Evolutionary conservation across 2,113 vertebrate species (phyloP), one percentile per base, ranked within the genome.

Genomic region (Prunella fulvescens): DNA sequence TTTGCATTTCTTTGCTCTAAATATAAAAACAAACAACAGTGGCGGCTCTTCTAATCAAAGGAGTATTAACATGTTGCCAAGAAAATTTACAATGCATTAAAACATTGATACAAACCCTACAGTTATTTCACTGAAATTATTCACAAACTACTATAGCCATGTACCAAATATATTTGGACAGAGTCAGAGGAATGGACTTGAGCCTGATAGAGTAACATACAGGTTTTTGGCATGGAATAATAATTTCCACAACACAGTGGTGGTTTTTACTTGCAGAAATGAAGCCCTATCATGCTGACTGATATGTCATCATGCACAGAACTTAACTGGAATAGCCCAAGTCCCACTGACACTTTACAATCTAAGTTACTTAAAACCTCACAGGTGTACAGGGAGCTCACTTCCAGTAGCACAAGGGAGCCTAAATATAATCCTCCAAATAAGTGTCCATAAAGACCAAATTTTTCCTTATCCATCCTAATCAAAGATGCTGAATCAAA

Each of bases 1-100:
- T 91, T 91, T 95, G 89, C 56, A 65, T 93, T 91, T 90, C 58
- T 92, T 89, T 90, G 45, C 70, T 90, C 58, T 87, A 88, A 91
- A 90, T 85, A 58, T 24, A 54, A 92, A 79, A 82, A 54, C 76
- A 94, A 94, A 86, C 44, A 95, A 64, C 3, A 9, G 66, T 23
- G 62, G n/a, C 42, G 45, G 31, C 74, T 94, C 62, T 39, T 88
- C 62, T 92, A 82, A 87, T 94, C 87, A 93, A 91, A 91, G 66
- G 22, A 85, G 17, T 51, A 91, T 82, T 82, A 84, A 50, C 33
- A 19, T 4, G 16, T 50, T 95, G 79, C 58, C 70, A 90, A 72
- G 82, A 87, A 79, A 79, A 51, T 28, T 58, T 69, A 91, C 78
- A 90, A 77, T 85, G 24, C 58, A 86, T 88, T 51, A 66, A 58